A percentile compares a stretch with the other conserved stretches of the same genome.
Conservation (phyloP, 2,888 invertebrate genomes). For the Pseudococcus viburni region DNA sequence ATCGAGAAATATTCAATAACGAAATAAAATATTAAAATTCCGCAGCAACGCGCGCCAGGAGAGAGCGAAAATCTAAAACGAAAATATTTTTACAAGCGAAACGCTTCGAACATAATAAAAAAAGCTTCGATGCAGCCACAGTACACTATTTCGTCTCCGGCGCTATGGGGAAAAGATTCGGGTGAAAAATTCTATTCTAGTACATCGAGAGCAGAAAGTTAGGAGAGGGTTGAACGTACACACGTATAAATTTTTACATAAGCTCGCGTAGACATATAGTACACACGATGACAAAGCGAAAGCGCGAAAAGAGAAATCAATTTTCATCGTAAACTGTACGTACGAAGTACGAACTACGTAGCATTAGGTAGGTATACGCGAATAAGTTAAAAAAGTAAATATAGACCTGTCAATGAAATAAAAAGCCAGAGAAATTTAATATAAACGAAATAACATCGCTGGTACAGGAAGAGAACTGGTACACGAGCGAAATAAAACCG, state of each 20-base stretch:
- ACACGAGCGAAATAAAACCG: background rate
- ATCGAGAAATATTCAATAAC: constrained; percentile 57
- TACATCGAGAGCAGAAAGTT: background rate
- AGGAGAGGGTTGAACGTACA: background rate
- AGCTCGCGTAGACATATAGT: background rate
- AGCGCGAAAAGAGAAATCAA: constrained; percentile 20
- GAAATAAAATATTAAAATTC: constrained; percentile 55
- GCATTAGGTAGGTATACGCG: background rate
- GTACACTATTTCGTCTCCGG: constrained; percentile 24
- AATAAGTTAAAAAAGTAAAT: constrained; percentile 44
- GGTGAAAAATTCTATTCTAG: constrained; percentile 41
- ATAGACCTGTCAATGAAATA: constrained; percentile 55
- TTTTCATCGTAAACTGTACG: constrained; percentile 19
- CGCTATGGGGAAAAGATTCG: background rate
- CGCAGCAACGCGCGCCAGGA: constrained; percentile 2
- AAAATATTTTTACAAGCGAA: constrained; percentile 56
- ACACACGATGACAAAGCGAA: constrained; percentile 22
- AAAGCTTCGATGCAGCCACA: constrained; percentile 31
- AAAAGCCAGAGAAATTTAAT: constrained; percentile 32
- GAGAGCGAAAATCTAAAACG: constrained; percentile 47
- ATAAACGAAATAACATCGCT: background rate
- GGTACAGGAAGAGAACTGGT: background rate
- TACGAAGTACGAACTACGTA: too few species aligned
- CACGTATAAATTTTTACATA: constrained; percentile 35
- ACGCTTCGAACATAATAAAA: constrained; percentile 54